Base-by-base conservation (phyloP, 2,888 invertebrate genomes). In the Cheiracanthium punctorium region DNA sequence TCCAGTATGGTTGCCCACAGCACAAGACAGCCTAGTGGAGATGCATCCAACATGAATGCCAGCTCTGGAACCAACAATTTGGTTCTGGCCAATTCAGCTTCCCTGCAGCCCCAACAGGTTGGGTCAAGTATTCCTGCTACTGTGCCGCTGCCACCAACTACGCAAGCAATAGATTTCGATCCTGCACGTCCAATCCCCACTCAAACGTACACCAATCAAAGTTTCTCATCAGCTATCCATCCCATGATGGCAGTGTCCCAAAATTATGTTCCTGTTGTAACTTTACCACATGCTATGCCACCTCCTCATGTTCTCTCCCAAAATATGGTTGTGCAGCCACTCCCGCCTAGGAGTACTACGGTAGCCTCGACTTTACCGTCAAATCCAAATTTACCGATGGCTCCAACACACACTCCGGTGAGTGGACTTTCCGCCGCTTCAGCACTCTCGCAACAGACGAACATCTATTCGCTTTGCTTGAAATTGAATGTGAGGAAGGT, bases 131-230 rank as follows among this genome's bases (percentile, higher is more conserved):
- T 48, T 29, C 32, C 74, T 28, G n/a, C 70, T 10, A 7, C 67
- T 28, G 43, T 69, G 20, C 64, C 72, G 10, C n/a, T 80, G 29
- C 86, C 58, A 48, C 77, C 73, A 20, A 75, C 75, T 4, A 76
- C 69, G 1, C 81, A 82, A 64, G 76, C 80, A 17, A 65, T 77
- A 10, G 88, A 88, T 64, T 88, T 77, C 70, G 88, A 88, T 32
- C 82, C 86, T 30, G 77, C 79, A 17, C 77, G 88, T 37, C 89
- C 89, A 82, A 96, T 96, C 90, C 95, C 96, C 32, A 94, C 95
- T 41, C 96, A 96, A 92, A 96, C 96, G 65, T 96, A 95, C 92
- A 96, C 96, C 81, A 96, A 96, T 92, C 96, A 96, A 91, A 95
- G 94, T 91, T 96, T 94, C 91, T 70, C 86, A 7, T 93, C 94